Evolutionary conservation across 92 coral and sea anemone species (phyloP), one percentile per base, ranked within the genome.

Genomic region (Porites evermanni): DNA sequence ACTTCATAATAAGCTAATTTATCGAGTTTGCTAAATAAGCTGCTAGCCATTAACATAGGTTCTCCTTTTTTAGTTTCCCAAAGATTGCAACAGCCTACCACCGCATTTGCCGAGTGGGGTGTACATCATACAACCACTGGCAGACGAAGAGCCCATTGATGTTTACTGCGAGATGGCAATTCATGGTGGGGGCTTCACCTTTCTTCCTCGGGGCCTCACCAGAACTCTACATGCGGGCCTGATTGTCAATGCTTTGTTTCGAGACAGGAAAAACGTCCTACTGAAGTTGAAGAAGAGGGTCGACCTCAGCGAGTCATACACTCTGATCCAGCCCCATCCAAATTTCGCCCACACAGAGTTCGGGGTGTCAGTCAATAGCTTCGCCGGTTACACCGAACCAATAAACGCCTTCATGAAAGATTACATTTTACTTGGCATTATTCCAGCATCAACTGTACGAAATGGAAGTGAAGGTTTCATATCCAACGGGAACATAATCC

Each of bases 121-220:
- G 10, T 91, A 91, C 51, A 75, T 18, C 7, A 88, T 91, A 19
- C n/a, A 17, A 0, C 63, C 50, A 2, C 8, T 13, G 20, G 53
- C 70, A 17, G 54, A 21, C 11, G 54, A 38, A 24, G 60, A 47
- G 0, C 44, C 74, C 12, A 75, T 63, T 77, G 11, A 72, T 17
- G 83, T 79, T 21, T 91, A 91, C 76, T 91, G 94, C 58, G 94
- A 91, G 72, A 88, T 88, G 91, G 78, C 89, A 17, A 26, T 77
- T 12, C 64, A 70, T 58, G 94, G 94, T 0, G 91, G 94, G 7
- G 94, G 91, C 53, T 91, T 66, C 70, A 91, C 92, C n/a, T 91
- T 91, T 74, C 18, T 91, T 12, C 92, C 89, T 38, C 92, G 92
- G 18, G 44, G 84, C 20, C 74, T 80, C 51, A 79, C 75, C 6